Conservation (phyloP, 2,113 vertebrate species). For the Xiphias gladius region DNA sequence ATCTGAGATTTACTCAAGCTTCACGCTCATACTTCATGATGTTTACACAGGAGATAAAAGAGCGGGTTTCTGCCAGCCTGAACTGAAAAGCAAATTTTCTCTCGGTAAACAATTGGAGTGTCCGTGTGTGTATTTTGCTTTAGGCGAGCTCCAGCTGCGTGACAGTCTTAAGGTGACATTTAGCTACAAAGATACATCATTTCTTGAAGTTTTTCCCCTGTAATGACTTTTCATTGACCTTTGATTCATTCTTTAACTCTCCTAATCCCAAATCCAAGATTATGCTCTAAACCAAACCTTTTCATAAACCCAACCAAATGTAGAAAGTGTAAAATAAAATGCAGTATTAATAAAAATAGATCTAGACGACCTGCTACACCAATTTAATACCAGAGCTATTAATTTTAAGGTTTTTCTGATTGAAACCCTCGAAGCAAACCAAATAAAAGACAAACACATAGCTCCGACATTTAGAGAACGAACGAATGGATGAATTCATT, state of each 20-base stretch:
- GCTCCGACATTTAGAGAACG: neutral
- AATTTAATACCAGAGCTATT: neutral
- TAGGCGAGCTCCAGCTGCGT: neutral
- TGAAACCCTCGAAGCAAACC: no score
- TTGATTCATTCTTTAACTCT: neutral
- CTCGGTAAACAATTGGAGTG: constrained; percentile 19
- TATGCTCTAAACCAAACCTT: no score
- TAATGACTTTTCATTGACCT: neutral
- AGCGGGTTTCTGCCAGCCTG: neutral
- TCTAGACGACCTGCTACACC: no score
- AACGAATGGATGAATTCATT: neutral
- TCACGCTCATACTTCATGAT: constrained; percentile 26
- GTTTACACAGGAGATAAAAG: constrained; percentile 48
- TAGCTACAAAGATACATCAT: neutral
- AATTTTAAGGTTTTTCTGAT: no score
- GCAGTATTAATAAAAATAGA: no score
- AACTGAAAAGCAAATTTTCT: constrained; percentile 22
- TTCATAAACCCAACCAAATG: no score
- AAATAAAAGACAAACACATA: neutral
- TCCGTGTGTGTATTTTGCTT: constrained; percentile 6
- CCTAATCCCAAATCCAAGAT: no score
- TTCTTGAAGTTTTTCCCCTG: neutral
- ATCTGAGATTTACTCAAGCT: constrained; percentile 44
- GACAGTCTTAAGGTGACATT: neutral
- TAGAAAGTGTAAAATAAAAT: no score